These are phyloP conservation scores for Mythimna vitellina DNA, from an alignment of 2,888 invertebrate genomes.

Conservation along the genomic window DNA sequence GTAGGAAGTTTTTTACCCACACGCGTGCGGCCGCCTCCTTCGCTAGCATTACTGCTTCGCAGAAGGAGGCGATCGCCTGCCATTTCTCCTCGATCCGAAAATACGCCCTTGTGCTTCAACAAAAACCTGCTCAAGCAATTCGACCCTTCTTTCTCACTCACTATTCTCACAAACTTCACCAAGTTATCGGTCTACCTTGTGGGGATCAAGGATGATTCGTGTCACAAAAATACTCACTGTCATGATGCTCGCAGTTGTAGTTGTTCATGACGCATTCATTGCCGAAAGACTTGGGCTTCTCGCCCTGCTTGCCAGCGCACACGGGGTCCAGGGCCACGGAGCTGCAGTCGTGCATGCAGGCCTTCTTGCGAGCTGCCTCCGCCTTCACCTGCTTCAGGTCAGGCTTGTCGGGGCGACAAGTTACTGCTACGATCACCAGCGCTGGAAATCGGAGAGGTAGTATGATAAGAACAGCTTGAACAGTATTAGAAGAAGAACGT, in stretches of 20 bases:
- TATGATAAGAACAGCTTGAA: background rate
- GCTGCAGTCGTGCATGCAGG: slow-evolving; percentile 90
- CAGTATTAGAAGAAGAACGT: too few species aligned
- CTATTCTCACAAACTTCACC: too few species aligned
- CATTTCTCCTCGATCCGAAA: too few species aligned
- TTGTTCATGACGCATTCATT: slow-evolving; percentile 92
- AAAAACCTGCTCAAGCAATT: too few species aligned
- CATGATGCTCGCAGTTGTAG: slow-evolving; percentile 92
- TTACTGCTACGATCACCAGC: slow-evolving; percentile 81
- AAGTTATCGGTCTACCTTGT: too few species aligned
- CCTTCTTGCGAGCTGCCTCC: slow-evolving; percentile 88
- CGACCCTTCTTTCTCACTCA: too few species aligned
- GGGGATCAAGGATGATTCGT: too few species aligned
- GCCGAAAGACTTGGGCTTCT: slow-evolving; percentile 91
- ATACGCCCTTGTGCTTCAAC: too few species aligned
- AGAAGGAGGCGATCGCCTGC: too few species aligned
- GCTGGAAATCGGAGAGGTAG: slow-evolving; percentile 72
- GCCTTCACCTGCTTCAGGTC: slow-evolving; percentile 92
- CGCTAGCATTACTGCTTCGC: too few species aligned
- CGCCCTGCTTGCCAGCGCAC: slow-evolving; percentile 91
- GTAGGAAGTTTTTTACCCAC: background rate
- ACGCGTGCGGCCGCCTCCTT: too few species aligned
- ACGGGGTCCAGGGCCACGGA: slow-evolving; percentile 89
- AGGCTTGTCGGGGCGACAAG: slow-evolving; percentile 89
- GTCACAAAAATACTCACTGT: slow-evolving; percentile 85